phyloP scores from a whole-genome alignment of 2,888 invertebrate species.

The Timema cristinae region DNA sequence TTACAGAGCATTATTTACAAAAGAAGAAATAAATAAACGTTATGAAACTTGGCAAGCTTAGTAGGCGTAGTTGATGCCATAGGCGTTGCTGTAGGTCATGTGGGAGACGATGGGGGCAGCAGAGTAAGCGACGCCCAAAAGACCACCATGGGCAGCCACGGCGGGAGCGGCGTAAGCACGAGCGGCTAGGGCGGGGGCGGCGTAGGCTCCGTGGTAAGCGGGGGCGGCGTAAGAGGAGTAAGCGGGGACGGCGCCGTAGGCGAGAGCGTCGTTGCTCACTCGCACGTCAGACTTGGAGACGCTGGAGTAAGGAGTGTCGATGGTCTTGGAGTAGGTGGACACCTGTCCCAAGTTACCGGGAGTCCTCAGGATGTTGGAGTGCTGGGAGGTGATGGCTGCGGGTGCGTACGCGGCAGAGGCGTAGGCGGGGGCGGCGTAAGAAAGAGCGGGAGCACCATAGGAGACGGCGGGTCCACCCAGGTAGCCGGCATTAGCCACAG shows the following conservation, averaged over 20 bases:
- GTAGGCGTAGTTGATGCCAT: constrained; percentile 27
- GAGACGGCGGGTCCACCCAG: constrained; percentile 14
- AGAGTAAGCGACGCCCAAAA: constrained; percentile 34
- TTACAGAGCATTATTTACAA: too few relatives aligned
- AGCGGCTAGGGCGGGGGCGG: constrained; percentile 30
- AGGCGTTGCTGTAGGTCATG: constrained; percentile 33
- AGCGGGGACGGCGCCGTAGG: constrained; percentile 33
- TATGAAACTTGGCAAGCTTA: constrained; percentile 13
- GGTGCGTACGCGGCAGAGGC: constrained; percentile 18
- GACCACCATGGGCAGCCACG: constrained; percentile 21
- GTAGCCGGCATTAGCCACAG: constrained; percentile 22
- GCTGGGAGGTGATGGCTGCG: constrained; percentile 33
- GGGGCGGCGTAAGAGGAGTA: constrained; percentile 31
- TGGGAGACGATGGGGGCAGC: constrained; percentile 34
- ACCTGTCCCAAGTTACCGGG: constrained; percentile 63
- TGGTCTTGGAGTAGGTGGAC: constrained; percentile 64
- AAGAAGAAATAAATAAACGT: neutral
- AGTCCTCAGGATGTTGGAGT: constrained; percentile 46
- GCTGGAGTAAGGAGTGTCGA: constrained; percentile 69
- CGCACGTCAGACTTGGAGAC: constrained; percentile 66
- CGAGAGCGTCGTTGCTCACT: constrained; percentile 42
- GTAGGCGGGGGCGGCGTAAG: constrained; percentile 15
- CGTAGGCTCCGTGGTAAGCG: constrained; percentile 22
- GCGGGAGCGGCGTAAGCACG: constrained; percentile 23
- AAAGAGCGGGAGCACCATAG: constrained; percentile 19